Evolutionary conservation across 2,113 vertebrate species (phyloP), one percentile per base, ranked within the genome.

Genomic region (Oreocharis arfaki): DNA sequence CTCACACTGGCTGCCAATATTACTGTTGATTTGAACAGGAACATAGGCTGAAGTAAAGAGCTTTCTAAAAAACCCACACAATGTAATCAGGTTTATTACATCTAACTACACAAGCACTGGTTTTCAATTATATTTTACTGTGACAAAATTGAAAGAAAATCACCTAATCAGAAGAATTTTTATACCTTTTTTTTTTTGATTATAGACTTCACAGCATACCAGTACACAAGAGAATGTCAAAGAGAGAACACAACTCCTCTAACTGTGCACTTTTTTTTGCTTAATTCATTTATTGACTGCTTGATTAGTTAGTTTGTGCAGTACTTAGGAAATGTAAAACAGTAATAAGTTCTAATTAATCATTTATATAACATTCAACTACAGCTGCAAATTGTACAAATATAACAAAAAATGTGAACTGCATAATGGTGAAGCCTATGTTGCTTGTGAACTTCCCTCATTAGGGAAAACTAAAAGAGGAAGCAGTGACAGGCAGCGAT

Each of bases 331-430:
- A 90, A 83, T 19, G 67, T 55, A 91, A 89, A 96, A 59, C 74
- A 71, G 28, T 69, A 94, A 73, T 91, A 94, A 93, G 23, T 70
- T 50, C 27, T 87, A 95, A 96, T 93, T 93, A 94, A 93, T 95
- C 24, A 76, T 87, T 94, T 82, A 73, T 16, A 30, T 57, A 82
- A 73, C 52, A 73, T 56, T 75, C 69, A 95, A 71, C 82, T 73
- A 56, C 70, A 90, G 80, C 50, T 76, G 57, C 41, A 73, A 85
- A 73, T 33, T 37, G 69, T 37, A 59, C 18, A 50, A 49, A 68
- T 11, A 6, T 15, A 87, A 64, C 9, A 28, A 81, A 89, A 90
- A 79, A 53, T 18, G 59, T 7, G 10, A 87, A 59, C 27, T 19
- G n/a, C 11, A 5, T 47, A 26, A 64, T 7, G 5, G 41, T 49